Evolutionary conservation across 2,797 vertebrate genomes (phyloP), one percentile per base, ranked within the genome.

Genomic region (Microcaecilia unicolor): DNA sequence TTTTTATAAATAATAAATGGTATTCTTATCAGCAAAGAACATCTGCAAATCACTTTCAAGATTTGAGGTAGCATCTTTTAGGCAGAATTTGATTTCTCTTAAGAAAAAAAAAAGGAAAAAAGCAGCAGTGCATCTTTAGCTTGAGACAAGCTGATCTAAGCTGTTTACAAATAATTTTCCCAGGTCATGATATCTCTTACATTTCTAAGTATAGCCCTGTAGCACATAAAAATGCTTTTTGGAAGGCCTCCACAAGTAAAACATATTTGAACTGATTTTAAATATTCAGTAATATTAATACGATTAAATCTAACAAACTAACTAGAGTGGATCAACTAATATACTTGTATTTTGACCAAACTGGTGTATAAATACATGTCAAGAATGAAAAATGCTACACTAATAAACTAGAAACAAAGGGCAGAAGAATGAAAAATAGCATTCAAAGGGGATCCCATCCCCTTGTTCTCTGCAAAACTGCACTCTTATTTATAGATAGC

Each of bases 1-100:
- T 45, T 54, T 58, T 35, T 61, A 71, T 44, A 71, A 61, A 58
- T 20, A 30, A 61, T 50, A 37, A 51, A 51, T 27, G 61, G 64
- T 68, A 74, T 65, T 72, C 51, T 72, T 72, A 50, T 72, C 61
- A 67, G 31, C n/a, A 28, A 23, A 21, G 17, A 13, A 25, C 40
- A 60, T 76, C 58, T 64, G 72, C 71, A 71, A 73, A 81, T 69
- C 65, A 76, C 63, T 71, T n/a, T 81, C 67, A 76, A 78, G 74
- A 75, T 72, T 65, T 85, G 81, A 85, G 83, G 81, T 84, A 85
- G 83, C 79, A 77, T 72, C 62, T 80, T 31, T 80, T 63, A 76
- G 64, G 74, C 70, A 78, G 49, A 70, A 69, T 69, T 64, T 69
- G 58, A 66, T 71, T 61, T 53, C 44, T 61, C 65, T 64, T 64